Conservation (phyloP, 2,888 invertebrate genomes). For the Dilophus febrilis region DNA sequence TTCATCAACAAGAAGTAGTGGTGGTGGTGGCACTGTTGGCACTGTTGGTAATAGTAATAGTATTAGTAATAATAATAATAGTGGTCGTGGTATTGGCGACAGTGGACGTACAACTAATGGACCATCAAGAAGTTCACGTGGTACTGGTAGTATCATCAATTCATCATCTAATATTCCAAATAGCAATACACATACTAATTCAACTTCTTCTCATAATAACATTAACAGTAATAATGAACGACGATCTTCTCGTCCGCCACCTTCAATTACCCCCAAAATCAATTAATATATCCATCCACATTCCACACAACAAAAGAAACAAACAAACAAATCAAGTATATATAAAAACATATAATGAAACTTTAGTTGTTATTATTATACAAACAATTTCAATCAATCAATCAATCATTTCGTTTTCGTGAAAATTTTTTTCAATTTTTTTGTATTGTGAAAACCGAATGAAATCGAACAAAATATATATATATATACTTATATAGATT, state of each 20-base stretch:
- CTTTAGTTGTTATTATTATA: too few species aligned
- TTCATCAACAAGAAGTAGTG: constrained; percentile 2
- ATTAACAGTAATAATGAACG: constrained; percentile 3
- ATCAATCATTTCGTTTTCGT: too few species aligned
- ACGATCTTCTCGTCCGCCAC: constrained; percentile 7
- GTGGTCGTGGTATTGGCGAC: constrained; percentile 3
- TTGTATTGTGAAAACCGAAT: neutral
- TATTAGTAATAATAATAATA: too few species aligned
- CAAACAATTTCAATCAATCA: too few species aligned
- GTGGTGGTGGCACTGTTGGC: too few species aligned
- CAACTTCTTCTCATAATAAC: too few species aligned
- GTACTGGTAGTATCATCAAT: neutral
- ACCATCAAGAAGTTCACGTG: neutral
- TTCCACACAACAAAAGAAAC: too few species aligned
- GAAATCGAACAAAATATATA: neutral
- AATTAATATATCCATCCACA: too few species aligned
- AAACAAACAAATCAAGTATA: too few species aligned
- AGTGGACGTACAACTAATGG: constrained; percentile 4
- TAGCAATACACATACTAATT: neutral
- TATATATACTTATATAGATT: too few species aligned
- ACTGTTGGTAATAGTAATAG: too few species aligned
- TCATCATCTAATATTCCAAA: neutral
- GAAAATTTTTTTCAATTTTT: neutral
- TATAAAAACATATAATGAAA: too few species aligned
- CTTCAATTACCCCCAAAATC: constrained; percentile 7